Evolutionary conservation across 2,888 invertebrate species (phyloP), one percentile per base, ranked within the genome.

Genomic region (Rutpela maculata): DNA sequence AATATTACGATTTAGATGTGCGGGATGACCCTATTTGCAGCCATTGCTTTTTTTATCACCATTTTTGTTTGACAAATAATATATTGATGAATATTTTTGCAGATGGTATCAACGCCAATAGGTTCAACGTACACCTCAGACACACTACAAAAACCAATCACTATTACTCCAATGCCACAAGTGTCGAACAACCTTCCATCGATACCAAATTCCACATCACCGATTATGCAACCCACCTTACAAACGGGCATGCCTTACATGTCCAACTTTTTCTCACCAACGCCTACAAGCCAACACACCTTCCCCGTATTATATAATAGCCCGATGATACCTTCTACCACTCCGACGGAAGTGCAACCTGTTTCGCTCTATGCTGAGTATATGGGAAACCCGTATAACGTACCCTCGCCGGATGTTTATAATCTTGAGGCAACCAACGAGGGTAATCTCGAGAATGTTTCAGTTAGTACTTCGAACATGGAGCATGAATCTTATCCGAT

Each of bases 81-180:
- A 56, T 17, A 50, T 31, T 50, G 12, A 50, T n/a, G n/a, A 50
- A 50, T 50, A n/a, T 50, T 50, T 43, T 90, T 90, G 0, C 91
- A 93, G 93, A 92, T 93, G 92, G 92, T 93, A 77, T 93, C 93
- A 15, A 93, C 93, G 22, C 93, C 93, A 0, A 93, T 93, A 71
- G 92, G 92, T 18, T 84, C 88, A 56, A 84, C 88, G 11, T 83
- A 84, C 59, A 72, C 80, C 4, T 75, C 84, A 63, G 80, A 75
- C 74, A 67, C 80, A 50, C 65, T 78, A 70, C 74, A 68, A 18
- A 77, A 75, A 18, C 69, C 78, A 18, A 56, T 74, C 17, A 31
- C 76, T 10, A 35, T 77, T 4, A 74, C 78, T 77, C 82, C 74
- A 70, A 79, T 78, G 73, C 79, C 80, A 22, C 75, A 81, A 73